Conservation (phyloP, 2,797 vertebrate species). For the Crypturellus tataupa region DNA sequence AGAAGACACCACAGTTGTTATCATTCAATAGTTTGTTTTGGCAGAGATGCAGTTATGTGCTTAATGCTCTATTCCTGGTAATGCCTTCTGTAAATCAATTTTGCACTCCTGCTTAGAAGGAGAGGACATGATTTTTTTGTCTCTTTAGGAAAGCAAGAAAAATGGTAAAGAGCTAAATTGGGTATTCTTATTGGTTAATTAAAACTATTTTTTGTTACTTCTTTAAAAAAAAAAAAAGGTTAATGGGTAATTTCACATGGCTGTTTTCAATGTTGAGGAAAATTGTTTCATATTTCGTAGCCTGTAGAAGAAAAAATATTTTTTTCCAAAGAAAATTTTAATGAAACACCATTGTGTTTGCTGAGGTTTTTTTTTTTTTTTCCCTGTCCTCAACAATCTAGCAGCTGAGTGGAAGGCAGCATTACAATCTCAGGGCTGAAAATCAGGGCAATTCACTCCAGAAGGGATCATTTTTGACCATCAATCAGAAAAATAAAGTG, state of each 20-base stretch:
- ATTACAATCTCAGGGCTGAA: slow-evolving; percentile 79
- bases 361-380: too few relatives aligned
- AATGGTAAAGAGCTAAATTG: background rate
- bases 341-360: background rate
- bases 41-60: background rate
- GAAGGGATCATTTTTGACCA: slow-evolving; percentile 77
- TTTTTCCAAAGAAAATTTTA: background rate
- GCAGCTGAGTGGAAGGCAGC: slow-evolving; percentile 86
- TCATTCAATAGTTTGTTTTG: background rate
- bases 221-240: background rate
- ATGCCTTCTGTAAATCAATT: background rate
- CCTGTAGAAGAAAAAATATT: background rate
- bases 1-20: background rate
- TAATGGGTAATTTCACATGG: background rate
- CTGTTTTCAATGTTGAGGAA: background rate
- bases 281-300: background rate
- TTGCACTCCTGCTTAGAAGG: background rate
- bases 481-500: slow-evolving; percentile 86
- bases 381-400: slow-evolving; percentile 20
- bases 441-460: slow-evolving; percentile 84
- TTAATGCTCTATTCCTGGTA: background rate
- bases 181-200: background rate
- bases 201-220: background rate
- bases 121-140: background rate
- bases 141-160: background rate